Conservation (phyloP, 2,888 invertebrate genomes). For the Oscheius onirici region DNA sequence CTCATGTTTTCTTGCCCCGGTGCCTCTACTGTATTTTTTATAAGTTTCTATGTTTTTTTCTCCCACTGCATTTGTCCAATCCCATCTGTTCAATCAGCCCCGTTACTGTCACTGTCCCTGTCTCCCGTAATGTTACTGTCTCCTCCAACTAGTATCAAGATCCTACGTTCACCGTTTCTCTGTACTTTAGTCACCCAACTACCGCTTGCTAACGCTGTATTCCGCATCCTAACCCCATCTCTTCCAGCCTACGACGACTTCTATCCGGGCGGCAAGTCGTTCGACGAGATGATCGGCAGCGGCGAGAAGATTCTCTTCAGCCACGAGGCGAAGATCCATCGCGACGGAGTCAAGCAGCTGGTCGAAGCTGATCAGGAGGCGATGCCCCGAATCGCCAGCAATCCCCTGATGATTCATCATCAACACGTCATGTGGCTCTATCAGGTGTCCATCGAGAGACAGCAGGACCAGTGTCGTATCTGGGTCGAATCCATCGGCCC, state of each 20-base stretch:
- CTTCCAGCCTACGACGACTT: slow-evolving; percentile 39
- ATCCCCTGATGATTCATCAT: slow-evolving; percentile 41
- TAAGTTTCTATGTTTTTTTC: no score
- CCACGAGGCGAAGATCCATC: slow-evolving; percentile 46
- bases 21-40: no score
- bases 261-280: slow-evolving; percentile 42
- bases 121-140: no score
- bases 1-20: no score
- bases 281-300: slow-evolving; percentile 35
- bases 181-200: no score
- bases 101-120: no score
- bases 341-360: slow-evolving; percentile 41
- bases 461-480: background rate
- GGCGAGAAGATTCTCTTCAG: slow-evolving; percentile 37
- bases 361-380: slow-evolving; percentile 24
- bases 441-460: slow-evolving; percentile 1
- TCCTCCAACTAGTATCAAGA: no score
- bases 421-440: slow-evolving; percentile 44
- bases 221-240: no score
- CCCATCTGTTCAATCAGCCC: no score
- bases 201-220: no score
- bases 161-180: no score
- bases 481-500: slow-evolving; percentile 7
- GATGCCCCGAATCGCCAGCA: slow-evolving; percentile 35
- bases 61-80: no score